Evolutionary conservation across 2,888 invertebrate species (phyloP).

Genomic region (Drosophila suboccidentalis): DNA sequence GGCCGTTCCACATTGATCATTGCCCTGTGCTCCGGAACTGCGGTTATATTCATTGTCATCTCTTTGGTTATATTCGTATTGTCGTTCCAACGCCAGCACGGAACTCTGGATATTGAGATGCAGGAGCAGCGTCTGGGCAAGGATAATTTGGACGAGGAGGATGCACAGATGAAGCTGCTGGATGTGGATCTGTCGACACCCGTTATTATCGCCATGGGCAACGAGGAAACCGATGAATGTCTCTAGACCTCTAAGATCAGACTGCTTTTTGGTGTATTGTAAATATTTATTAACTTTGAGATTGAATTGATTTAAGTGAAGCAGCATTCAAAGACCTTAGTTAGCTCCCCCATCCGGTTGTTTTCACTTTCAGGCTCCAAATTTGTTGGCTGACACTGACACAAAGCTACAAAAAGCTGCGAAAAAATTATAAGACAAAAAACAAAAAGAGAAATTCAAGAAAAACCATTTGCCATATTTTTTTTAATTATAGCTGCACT

Average conservation of each 20-base stretch:
- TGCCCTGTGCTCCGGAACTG: constrained; percentile 77
- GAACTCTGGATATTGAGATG: constrained; percentile 84
- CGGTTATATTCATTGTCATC: constrained; percentile 75
- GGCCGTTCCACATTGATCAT: constrained; percentile 77
- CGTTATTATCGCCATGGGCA: constrained; percentile 65
- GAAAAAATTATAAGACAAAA: constrained; percentile 5
- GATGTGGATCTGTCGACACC: constrained; percentile 76
- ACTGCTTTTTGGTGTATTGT: constrained; percentile 54
- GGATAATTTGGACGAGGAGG: constrained; percentile 81
- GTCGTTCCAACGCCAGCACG: constrained; percentile 82
- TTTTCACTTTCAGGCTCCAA: constrained; percentile 39
- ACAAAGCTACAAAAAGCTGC: constrained; percentile 20
- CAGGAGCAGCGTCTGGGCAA: constrained; percentile 83
- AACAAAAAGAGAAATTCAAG: constrained; percentile 19
- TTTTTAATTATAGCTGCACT: constrained; percentile 59
- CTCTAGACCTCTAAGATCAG: constrained; percentile 50
- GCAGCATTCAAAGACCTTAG: constrained; percentile 30
- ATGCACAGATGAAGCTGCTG: constrained; percentile 78
- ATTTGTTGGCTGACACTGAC: constrained; percentile 54
- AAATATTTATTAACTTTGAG: constrained; percentile 66
- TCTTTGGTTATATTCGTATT: constrained; percentile 79
- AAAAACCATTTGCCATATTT: constrained; percentile 68
- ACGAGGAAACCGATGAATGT: constrained; percentile 75
- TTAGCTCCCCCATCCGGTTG: constrained; percentile 43
- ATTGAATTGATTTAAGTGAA: constrained; percentile 48